A percentile compares a stretch with the other conserved stretches of the same genome.
Conservation (phyloP, 30 jellyfish, hydroid and myxozoan species). For the Calvadosia cruxmelitensis region DNA sequence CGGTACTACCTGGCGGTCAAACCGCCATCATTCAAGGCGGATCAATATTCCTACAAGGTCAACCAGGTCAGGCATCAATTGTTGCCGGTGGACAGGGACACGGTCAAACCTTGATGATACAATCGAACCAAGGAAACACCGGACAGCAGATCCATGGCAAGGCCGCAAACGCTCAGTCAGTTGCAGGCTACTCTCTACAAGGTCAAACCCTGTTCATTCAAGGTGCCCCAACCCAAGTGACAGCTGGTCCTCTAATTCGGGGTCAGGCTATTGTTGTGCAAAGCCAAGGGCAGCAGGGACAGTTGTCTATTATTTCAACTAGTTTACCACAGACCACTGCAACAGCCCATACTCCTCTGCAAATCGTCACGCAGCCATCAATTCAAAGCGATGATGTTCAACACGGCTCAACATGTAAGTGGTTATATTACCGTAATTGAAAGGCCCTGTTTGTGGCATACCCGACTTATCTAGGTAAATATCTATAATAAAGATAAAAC, state of each 20-base stretch:
- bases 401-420: background rate
- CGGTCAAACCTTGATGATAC: constrained; percentile 96
- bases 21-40: constrained; percentile 95
- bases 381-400: background rate
- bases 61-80: constrained; percentile 71
- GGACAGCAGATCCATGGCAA: constrained; percentile 1
- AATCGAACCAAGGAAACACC: constrained; percentile 36
- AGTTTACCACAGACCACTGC: constrained; percentile 50
- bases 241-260: background rate
- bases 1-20: constrained; percentile 87
- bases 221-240: constrained; percentile 33
- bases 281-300: constrained; percentile 94
- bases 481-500: no score
- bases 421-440: no score
- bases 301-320: constrained; percentile 68
- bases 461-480: no score
- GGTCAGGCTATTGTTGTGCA: constrained; percentile 24
- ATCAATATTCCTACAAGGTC: constrained; percentile 88
- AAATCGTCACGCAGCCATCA: constrained; percentile 61
- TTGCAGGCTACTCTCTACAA: constrained; percentile 23
- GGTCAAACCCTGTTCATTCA: constrained; percentile 92
- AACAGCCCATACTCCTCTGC: constrained; percentile 66
- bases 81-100: constrained; percentile 79
- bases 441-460: no score
- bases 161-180: background rate